Evolutionary conservation across 2,113 vertebrate genomes (phyloP), one percentile per base, ranked within the genome.

Genomic region (Actenoides hombroni): DNA sequence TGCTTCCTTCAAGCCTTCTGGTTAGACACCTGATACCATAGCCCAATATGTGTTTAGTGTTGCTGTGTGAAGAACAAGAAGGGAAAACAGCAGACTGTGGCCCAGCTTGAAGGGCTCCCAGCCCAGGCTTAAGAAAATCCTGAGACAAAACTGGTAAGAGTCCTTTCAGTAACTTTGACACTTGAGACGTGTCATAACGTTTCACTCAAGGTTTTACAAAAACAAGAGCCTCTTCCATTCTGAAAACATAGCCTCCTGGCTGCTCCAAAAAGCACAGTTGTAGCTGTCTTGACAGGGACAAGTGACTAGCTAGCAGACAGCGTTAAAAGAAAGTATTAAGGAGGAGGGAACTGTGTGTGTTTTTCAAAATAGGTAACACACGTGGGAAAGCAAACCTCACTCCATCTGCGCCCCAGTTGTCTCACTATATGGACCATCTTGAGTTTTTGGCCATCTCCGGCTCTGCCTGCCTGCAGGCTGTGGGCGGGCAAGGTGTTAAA

Each of bases 371-470:
- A 94, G 92, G 94, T 94, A 94, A 54, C 6, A 1, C 73, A 79
- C 5, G 31, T 80, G 67, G 82, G 82, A 92, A 80, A 90, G 68
- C 37, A 92, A 94, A 57, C 73, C 68, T 94, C 46, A 29, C 23
- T 71, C 94, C 94, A 95, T 95, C 94, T 95, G 94, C 86, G 73
- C 73, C 89, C 82, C 86, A 83, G 68, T 76, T 92, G 57, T 71
- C 63, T 86, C 74, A 33, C 73, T 79, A 33, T 3, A 51, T 7
- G 25, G 40, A 90, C 82, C 92, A 92, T 75, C 89, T 94, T 90
- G 92, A 90, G 64, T 80, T 94, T 90, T 51, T 90, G 86, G 77
- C 89, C 86, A 75, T 89, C 82, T 37, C 89, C n/a, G 46, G 78
- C 86, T 67, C 60, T 85, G 75, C 85, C 51, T 81, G 74, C 48